phyloP scores from a whole-genome alignment of 2,888 invertebrate genomes.

The Apotomis capreana region DNA sequence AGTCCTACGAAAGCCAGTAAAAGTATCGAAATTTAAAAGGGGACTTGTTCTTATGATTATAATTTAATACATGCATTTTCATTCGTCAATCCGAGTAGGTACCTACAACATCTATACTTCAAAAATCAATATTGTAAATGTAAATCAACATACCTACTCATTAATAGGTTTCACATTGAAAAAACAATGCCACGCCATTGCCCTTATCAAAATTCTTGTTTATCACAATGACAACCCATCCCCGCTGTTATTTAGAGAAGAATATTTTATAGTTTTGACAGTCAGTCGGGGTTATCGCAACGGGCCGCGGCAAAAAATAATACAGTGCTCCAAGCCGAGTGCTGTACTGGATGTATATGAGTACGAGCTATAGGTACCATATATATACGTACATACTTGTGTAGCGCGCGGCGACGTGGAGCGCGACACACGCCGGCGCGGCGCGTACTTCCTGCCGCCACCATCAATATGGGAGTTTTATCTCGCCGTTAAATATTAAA shows the following conservation, averaged over 20 bases:
- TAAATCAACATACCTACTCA: slow-evolving; percentile 18
- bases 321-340: slow-evolving; percentile 24
- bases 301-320: slow-evolving; percentile 35
- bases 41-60: not conserved
- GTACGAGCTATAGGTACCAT: too few relatives aligned
- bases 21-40: not conserved
- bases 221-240: slow-evolving; percentile 60
- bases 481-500: slow-evolving; percentile 26
- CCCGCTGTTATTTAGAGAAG: slow-evolving; percentile 44
- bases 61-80: not conserved
- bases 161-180: slow-evolving; percentile 23
- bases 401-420: not conserved
- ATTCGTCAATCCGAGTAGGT: not conserved
- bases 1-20: not conserved
- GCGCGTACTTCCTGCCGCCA: slow-evolving; percentile 22
- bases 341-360: not conserved
- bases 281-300: slow-evolving; percentile 58
- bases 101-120: not conserved
- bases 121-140: not conserved
- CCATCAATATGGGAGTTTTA: slow-evolving; percentile 17
- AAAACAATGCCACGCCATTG: slow-evolving; percentile 51
- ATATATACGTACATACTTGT: not conserved
- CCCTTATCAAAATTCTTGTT: slow-evolving; percentile 56
- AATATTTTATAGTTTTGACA: slow-evolving; percentile 49
- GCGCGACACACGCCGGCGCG: slow-evolving; percentile 43